phyloP scores from a whole-genome alignment of 2,888 invertebrate species.

The Quadroppia sp. region DNA sequence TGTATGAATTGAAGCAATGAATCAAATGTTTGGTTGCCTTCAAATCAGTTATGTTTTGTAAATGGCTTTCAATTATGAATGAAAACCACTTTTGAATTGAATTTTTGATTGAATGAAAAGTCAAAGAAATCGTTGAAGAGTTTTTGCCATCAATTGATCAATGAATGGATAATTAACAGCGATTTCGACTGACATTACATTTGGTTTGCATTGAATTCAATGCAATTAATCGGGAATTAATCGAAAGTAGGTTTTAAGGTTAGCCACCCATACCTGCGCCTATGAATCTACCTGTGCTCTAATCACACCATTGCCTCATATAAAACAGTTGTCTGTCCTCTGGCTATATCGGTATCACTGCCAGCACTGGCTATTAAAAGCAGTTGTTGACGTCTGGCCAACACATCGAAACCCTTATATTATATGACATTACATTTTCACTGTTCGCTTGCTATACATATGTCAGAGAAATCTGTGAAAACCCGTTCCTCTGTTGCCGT shows the following conservation, averaged over 20 bases:
- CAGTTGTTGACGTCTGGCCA: neutral
- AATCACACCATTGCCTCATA: neutral
- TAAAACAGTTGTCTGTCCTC: neutral
- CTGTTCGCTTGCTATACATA: neutral
- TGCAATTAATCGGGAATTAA: neutral
- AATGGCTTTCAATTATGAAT: no score
- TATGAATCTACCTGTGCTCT: neutral
- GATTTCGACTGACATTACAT: neutral
- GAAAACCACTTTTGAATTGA: no score
- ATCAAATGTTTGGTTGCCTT: no score
- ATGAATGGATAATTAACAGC: neutral
- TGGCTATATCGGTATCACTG: neutral
- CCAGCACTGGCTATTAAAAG: neutral
- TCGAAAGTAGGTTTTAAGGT: slow-evolving; percentile 28
- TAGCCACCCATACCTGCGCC: neutral
- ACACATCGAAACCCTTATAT: neutral
- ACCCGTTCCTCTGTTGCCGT: neutral
- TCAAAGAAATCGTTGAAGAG: no score
- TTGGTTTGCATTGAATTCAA: neutral
- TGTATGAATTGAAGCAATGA: no score
- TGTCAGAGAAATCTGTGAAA: neutral
- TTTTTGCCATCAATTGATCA: no score
- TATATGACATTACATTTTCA: neutral
- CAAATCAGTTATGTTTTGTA: no score
- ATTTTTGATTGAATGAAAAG: no score